phyloP scores from a whole-genome alignment of 2,113 vertebrate species.

The Onychostoma macrolepis region DNA sequence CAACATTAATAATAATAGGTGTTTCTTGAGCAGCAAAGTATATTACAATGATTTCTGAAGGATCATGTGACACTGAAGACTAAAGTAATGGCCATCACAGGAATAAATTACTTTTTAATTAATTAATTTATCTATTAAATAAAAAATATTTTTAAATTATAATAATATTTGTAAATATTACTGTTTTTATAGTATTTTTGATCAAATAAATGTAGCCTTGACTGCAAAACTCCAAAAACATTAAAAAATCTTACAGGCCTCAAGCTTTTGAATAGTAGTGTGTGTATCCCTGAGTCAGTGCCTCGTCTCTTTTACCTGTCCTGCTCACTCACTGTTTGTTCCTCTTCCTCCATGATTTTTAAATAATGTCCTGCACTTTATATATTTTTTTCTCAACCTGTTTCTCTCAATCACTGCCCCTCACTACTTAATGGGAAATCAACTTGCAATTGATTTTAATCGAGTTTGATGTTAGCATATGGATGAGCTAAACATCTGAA shows the following conservation, averaged over 20 bases:
- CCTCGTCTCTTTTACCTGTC: not conserved
- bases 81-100: not conserved
- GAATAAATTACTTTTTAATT: not conserved
- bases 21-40: not conserved
- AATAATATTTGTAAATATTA: not conserved
- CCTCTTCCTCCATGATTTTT: not conserved
- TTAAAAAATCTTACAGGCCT: no score
- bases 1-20: not conserved
- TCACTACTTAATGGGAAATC: not conserved
- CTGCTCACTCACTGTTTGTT: not conserved
- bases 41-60: not conserved
- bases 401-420: not conserved
- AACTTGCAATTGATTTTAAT: not conserved
- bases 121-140: not conserved
- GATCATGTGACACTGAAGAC: not conserved
- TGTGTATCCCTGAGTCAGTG: not conserved
- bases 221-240: no score
- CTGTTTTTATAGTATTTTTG: no score
- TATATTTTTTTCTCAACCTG: not conserved
- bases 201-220: no score
- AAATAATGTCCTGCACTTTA: not conserved
- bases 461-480: not conserved
- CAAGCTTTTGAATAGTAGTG: no score
- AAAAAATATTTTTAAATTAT: not conserved
- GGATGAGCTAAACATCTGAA: not conserved